These are phyloP conservation scores for Lepas anatifera DNA, from an alignment of 2,888 invertebrate genomes.

Conservation along the genomic window DNA sequence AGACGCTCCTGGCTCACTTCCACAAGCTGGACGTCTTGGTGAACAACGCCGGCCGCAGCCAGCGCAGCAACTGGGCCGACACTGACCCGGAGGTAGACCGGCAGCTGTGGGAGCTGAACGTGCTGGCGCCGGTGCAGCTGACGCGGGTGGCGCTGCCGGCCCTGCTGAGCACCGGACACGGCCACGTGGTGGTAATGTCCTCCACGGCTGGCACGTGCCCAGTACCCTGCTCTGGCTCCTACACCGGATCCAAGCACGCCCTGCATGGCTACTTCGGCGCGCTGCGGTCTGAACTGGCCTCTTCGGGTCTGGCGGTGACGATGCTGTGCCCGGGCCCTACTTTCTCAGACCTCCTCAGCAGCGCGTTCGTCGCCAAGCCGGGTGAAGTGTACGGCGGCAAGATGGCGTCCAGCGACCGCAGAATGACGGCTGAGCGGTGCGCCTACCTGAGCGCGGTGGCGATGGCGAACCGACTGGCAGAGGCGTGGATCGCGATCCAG, in stretches of 20 bases:
- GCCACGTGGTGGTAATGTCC: conserved; percentile 61
- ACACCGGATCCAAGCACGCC: conserved; percentile 53
- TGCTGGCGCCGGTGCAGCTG: conserved; percentile 56
- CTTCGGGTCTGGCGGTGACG: conserved; percentile 48
- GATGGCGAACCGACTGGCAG: conserved; percentile 41
- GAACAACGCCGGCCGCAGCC: conserved; percentile 69
- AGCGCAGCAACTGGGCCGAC: conserved; percentile 57
- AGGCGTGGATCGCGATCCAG: conserved; percentile 57
- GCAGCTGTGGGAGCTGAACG: conserved; percentile 62
- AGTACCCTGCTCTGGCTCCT: conserved; percentile 26
- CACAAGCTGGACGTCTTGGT: conserved; percentile 61
- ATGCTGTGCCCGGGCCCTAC: conserved; percentile 65
- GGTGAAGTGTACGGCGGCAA: conserved; percentile 41
- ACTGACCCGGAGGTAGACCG: conserved; percentile 57
- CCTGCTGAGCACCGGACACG: conserved; percentile 42
- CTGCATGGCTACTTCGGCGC: conserved; percentile 60
- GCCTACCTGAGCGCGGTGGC: conserved; percentile 39
- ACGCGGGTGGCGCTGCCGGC: conserved; percentile 54
- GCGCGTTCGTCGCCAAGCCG: conserved; percentile 51
- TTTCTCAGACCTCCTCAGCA: conserved; percentile 52
- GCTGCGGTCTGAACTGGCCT: conserved; percentile 47
- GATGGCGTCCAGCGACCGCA: conserved; percentile 30
- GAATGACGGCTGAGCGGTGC: conserved; percentile 41
- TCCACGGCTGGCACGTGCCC: conserved; percentile 58
- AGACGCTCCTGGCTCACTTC: conserved; percentile 51